Evolutionary conservation across 2,888 invertebrate species (phyloP).

Genomic region (Calameuta pallipes): DNA sequence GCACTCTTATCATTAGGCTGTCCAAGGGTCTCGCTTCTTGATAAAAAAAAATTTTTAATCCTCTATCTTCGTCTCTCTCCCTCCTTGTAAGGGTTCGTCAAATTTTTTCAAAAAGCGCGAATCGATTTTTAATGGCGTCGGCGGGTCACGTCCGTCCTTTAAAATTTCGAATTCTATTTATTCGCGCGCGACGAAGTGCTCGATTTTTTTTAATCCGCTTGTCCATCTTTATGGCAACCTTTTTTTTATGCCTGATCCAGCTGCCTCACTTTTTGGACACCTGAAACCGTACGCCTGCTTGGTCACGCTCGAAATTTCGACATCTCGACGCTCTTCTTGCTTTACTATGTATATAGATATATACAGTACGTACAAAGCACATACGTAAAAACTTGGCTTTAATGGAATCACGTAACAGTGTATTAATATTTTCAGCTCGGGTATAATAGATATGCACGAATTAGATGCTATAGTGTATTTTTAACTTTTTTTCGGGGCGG

Average conservation of each 20-base stretch:
- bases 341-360: background rate
- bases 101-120: no score
- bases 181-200: background rate
- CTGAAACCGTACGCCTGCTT: background rate
- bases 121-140: no score
- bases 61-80: no score
- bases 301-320: slow-evolving; percentile 20
- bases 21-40: no score
- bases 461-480: background rate
- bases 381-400: slow-evolving; percentile 1
- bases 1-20: no score
- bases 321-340: slow-evolving; percentile 2
- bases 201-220: background rate
- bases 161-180: background rate
- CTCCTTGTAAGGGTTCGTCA: no score
- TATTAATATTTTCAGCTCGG: background rate
- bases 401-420: background rate
- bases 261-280: background rate
- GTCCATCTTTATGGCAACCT: background rate
- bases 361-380: slow-evolving; percentile 2
- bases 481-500: no score
- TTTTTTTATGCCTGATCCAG: background rate
- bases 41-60: background rate
- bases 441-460: background rate
- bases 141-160: background rate